These are phyloP conservation scores for Prorops nasuta DNA, from an alignment of 1,140 invertebrate species.

Conservation along the genomic window DNA sequence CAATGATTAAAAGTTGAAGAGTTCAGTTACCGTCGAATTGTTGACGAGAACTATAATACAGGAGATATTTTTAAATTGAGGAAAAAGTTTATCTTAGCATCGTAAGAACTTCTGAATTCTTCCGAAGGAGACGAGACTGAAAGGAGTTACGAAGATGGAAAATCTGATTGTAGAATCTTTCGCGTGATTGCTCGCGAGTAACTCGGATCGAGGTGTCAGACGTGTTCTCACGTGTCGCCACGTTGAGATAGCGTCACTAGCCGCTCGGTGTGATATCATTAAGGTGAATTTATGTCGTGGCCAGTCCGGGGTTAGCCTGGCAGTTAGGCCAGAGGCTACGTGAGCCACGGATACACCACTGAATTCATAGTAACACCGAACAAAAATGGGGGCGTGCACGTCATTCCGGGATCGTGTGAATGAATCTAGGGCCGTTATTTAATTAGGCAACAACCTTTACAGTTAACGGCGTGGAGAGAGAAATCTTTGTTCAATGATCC, in stretches of 20 bases:
- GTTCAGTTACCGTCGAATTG: too few species aligned
- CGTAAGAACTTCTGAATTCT: too few species aligned
- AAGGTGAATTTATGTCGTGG: slow-evolving; percentile 46
- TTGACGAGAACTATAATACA: too few species aligned
- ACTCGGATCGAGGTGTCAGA: slow-evolving; percentile 46
- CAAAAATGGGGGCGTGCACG: not conserved
- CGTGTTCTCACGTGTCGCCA: slow-evolving; percentile 44
- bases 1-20: too few species aligned
- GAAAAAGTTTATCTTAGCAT: too few species aligned
- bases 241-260: slow-evolving; percentile 42
- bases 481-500: slow-evolving; percentile 25
- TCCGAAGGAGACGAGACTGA: too few species aligned
- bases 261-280: slow-evolving; percentile 44
- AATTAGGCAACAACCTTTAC: slow-evolving; percentile 19
- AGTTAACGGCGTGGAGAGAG: slow-evolving; percentile 16
- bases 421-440: slow-evolving; percentile 14
- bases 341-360: slow-evolving; percentile 1
- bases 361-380: not conserved
- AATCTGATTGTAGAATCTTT: slow-evolving; percentile 43
- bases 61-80: too few species aligned
- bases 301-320: slow-evolving; percentile 17
- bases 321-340: slow-evolving; percentile 16
- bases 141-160: too few species aligned
- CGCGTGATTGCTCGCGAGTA: slow-evolving; percentile 32
- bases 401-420: slow-evolving; percentile 14